Evolutionary conservation across 2,888 invertebrate species (phyloP).

Genomic region (Drosophila prolongata): DNA sequence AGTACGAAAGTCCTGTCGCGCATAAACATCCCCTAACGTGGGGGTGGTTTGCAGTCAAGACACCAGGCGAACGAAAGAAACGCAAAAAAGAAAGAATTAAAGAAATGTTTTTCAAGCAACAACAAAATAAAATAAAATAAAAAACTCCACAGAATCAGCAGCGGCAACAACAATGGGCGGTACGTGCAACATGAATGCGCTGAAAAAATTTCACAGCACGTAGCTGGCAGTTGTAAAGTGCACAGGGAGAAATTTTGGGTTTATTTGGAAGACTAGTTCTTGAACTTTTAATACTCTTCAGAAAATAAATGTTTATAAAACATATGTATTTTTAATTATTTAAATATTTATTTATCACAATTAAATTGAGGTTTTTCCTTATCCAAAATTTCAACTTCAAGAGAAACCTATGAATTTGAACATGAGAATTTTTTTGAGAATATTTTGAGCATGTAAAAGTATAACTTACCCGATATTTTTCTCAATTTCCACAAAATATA

Average conservation of each 20-base stretch:
- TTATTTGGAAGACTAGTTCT: neutral
- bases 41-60: constrained; percentile 69
- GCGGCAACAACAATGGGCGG: constrained; percentile 47
- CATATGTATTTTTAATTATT: too few species aligned
- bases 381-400: too few species aligned
- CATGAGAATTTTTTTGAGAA: too few species aligned
- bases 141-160: constrained; percentile 43
- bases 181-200: constrained; percentile 73
- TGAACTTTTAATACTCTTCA: too few species aligned
- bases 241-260: constrained; percentile 3
- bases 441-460: too few species aligned
- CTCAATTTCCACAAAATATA: too few species aligned
- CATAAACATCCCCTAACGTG: constrained; percentile 61
- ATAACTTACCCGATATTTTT: too few species aligned
- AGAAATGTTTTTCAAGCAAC: constrained; percentile 69
- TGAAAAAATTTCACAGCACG: constrained; percentile 77
- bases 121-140: constrained; percentile 31
- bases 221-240: constrained; percentile 46
- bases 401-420: too few species aligned
- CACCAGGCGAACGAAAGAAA: constrained; percentile 41
- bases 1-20: constrained; percentile 70
- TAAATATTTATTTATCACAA: too few species aligned
- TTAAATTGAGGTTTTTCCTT: too few species aligned
- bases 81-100: constrained; percentile 58
- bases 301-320: too few species aligned